Base-by-base conservation (phyloP, 2,888 invertebrate genomes). In the Aphodius granarius region DNA sequence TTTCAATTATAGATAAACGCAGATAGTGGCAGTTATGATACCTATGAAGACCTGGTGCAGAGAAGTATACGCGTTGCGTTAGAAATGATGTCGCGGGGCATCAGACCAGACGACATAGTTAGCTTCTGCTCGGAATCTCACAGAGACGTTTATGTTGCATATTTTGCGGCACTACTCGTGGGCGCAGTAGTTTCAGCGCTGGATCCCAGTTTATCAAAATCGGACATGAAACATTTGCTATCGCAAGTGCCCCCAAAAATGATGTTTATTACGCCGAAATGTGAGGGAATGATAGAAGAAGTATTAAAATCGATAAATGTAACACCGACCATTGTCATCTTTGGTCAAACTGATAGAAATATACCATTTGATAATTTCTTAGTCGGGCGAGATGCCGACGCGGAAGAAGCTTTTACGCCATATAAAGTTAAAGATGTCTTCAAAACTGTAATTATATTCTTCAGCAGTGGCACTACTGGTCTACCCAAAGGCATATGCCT, bases 111-210 rank as follows among this genome's bases (percentile, higher is more conserved):
- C 3, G 89, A 90, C 78, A 86, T 89, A 5, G 85, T 90, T 63
- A 82, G 86, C 0, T 72, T 89, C 0, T 88, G 89, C 84, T 88
- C 88, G 1, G 86, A 87, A 0, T 89, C 87, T 77, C 88, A 89
- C 22, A 66, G 87, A 0, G 86, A 90, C 74, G 81, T 87, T 6
- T 81, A 83, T 4, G 85, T 89, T n/a, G 89, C 90, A 0, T 86
- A 88, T 71, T 87, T 89, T 64, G 89, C 89, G 0, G 86, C 88
- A 0, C 77, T 88, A 2, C 89, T 86, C 78, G 83, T 89, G 17
- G 89, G 89, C 3, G 81, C 83, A 3, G 81, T 80, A 63, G 80
- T 84, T 3, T 80, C 83, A 4, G 81, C 84, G 13, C 76, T 86
- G 63, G 84, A 86, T 76, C 83, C 84, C 15, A 78, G 77, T 13